Evolutionary conservation across 1,140 invertebrate species (phyloP), one percentile per base, ranked within the genome.

Genomic region (Philopotamus ludificatus): DNA sequence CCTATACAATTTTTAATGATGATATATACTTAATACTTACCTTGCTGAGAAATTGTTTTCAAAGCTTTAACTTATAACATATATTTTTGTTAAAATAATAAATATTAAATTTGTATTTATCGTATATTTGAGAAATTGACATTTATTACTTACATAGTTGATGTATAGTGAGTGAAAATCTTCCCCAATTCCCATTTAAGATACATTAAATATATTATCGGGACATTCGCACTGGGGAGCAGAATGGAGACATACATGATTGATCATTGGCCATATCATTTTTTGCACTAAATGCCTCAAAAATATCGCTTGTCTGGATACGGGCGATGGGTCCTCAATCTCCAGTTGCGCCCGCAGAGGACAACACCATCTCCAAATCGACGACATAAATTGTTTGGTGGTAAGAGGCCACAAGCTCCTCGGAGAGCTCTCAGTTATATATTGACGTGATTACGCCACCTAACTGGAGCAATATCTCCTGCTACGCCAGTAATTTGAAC

Each of bases 391-490:
- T 60, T 47, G 57, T 18, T n/a, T 28, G 44, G 42, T 23, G 44
- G 57, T 47, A 25, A 34, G 53, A 25, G 28, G 53, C 15, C 53
- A 15, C 28, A 15, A 57, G 21, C 26, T 15, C 57, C 57, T 34
- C 9, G 7, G 44, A 39, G 44, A 49, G 28, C 57, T 41, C 41
- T 60, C 57, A 60, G 57, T 60, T 60, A 60, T 60, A 60, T 60
- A 60, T 60, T 21, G 57, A 49, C 42, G 57, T 25, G 57, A 60
- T 60, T 60, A 47, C 57, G 57, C 9, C 10, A 2, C 42, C 3
- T 60, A 60, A 60, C 57, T 60, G 57, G 34, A 26, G 57, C 57
- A 25, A 60, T 60, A 60, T 60, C 41, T 60, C 44, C n/a, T 25
- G 22, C 53, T 57, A 21, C 26, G 42, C 21, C 22, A 42, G 57